These are phyloP conservation scores for Phoxinus dragarum DNA, from an alignment of 2,797 vertebrate genomes.

Conservation along the genomic window DNA sequence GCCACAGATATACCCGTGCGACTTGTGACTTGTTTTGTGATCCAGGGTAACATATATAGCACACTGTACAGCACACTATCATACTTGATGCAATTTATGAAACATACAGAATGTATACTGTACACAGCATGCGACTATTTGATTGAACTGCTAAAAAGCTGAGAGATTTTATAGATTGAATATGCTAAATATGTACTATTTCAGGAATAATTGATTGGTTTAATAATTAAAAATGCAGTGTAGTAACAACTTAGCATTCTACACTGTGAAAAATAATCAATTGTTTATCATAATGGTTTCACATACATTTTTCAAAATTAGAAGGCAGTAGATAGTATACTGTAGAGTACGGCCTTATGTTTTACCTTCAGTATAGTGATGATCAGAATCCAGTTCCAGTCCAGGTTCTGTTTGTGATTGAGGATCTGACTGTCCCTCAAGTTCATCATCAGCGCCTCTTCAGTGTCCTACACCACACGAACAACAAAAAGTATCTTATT, in stretches of 20 bases:
- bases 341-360: background rate
- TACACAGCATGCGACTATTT: background rate
- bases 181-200: too few species aligned
- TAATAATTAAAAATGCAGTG: background rate
- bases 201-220: background rate
- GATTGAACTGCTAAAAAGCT: background rate
- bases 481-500: background rate
- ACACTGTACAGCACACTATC: background rate
- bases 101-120: background rate
- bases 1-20: too few species aligned
- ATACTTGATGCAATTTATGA: background rate
- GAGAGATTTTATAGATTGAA: background rate
- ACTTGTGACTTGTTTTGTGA: too few species aligned
- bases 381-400: slow-evolving; percentile 91
- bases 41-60: too few species aligned
- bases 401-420: slow-evolving; percentile 87
- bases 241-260: background rate
- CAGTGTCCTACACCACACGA: slow-evolving; percentile 79
- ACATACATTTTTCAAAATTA: background rate
- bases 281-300: background rate
- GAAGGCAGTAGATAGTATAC: background rate
- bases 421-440: slow-evolving; percentile 87
- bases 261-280: background rate
- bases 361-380: slow-evolving; percentile 87
- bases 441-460: slow-evolving; percentile 85